Evolutionary conservation across 2,113 vertebrate genomes (phyloP), one percentile per base, ranked within the genome.

Genomic region (Mastomys natalensis): DNA sequence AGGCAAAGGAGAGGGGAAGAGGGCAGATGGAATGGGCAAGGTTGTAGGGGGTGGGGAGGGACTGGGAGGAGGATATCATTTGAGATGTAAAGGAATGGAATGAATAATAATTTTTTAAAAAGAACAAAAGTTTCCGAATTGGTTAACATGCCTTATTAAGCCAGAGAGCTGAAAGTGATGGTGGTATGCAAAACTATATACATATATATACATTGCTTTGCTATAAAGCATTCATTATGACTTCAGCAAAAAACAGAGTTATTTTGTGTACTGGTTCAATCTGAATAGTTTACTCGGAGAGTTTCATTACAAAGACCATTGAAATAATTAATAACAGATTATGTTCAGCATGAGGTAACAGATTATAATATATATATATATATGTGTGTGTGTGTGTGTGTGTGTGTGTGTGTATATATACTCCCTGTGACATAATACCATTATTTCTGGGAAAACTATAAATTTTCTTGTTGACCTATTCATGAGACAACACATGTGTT

Each of bases 281-380:
- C 87, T 70, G 13, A 93, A 60, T 62, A 88, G 21, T 86, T 90
- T 89, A 81, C 7, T 60, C 91, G 45, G n/a, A 22, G 70, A 81
- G 45, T 90, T 94, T 96, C 94, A 93, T 93, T 86, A 11, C 9
- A 60, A 3, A 89, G 45, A 29, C 1, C 40, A 82, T 31, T 94
- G 90, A 95, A 92, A 97, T 89, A 89, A n/a, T 86, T 89, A 93
- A 95, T 96, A 88, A 81, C 21, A 53, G 43, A 76, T 91, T 88
- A 37, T 82, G 7, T 24, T 81, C n/a, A 91, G 73, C n/a, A 43
- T 88, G 51, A 97, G 64, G 24, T 8, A 93, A 87, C 84, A 90
- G 92, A 60, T 72, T 70, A n/a, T n/a, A n/a, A n/a, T 48, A 48
- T 48, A 48, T 48, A 48, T 48, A 48, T 48, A 48, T 48, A 48